Percentiles rank a stretch among this genome's conserved stretches.
Conservation (phyloP, 2,888 invertebrate genomes). For the Lutraria lutraria region DNA sequence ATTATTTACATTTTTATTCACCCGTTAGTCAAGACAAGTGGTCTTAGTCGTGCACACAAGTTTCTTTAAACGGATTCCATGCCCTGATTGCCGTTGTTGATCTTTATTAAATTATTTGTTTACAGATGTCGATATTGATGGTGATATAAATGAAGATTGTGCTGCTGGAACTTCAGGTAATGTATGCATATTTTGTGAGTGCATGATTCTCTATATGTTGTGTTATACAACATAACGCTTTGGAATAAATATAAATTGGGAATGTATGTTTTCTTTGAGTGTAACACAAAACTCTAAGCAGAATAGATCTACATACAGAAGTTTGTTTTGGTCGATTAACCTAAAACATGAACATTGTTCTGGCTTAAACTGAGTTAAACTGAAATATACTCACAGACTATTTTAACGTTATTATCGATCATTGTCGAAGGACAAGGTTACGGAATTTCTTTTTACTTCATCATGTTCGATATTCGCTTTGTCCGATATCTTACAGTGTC, state of each 20-base stretch:
- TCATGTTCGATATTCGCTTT: no score
- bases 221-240: neutral
- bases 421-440: no score
- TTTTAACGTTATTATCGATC: no score
- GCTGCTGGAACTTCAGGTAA: slow-evolving; percentile 2
- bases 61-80: neutral
- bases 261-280: neutral
- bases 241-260: neutral
- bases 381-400: no score
- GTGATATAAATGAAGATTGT: slow-evolving; percentile 57
- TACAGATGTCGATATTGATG: slow-evolving; percentile 60
- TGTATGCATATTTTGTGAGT: neutral
- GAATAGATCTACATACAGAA: neutral
- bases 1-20: neutral
- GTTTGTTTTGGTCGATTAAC: neutral
- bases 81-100: neutral
- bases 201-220: neutral
- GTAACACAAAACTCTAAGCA: neutral
- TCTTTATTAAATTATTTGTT: neutral
- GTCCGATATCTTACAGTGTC: no score
- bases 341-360: no score
- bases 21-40: neutral
- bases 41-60: neutral
- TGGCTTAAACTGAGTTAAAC: no score
- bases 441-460: no score